Evolutionary conservation across 2,888 invertebrate genomes (phyloP).

Genomic region (Acronicta alni): DNA sequence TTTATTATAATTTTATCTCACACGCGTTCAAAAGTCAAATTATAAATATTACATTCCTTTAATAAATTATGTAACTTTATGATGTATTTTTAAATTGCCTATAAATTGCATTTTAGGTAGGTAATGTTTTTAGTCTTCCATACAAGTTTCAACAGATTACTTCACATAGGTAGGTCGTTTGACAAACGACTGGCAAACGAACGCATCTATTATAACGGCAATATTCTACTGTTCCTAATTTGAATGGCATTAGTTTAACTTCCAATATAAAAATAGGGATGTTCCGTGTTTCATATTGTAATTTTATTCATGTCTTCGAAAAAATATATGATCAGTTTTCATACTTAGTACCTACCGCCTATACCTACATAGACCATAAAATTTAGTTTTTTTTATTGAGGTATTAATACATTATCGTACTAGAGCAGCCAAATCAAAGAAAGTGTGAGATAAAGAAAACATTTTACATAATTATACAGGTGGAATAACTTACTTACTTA

Average conservation of each 20-base stretch:
- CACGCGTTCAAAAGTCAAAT: too few relatives aligned
- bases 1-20: too few relatives aligned
- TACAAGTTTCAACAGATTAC: too few relatives aligned
- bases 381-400: slow-evolving; percentile 5
- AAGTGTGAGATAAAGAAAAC: not conserved
- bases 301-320: slow-evolving; percentile 48
- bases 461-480: too few relatives aligned
- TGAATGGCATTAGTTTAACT: slow-evolving; percentile 42
- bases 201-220: slow-evolving; percentile 2
- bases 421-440: not conserved
- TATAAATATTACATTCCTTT: too few relatives aligned
- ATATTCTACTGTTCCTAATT: slow-evolving; percentile 29
- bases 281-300: slow-evolving; percentile 42
- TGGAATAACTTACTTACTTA: too few relatives aligned
- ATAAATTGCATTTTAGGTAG: not conserved
- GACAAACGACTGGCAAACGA: not conserved
- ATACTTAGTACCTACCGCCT: slow-evolving; percentile 6
- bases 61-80: too few relatives aligned
- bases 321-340: slow-evolving; percentile 49
- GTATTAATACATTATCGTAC: not conserved
- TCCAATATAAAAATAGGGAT: slow-evolving; percentile 53
- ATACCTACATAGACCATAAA: slow-evolving; percentile 18
- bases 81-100: slow-evolving; percentile 11
- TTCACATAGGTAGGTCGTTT: not conserved
- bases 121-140: too few relatives aligned